A percentile compares a stretch with the other conserved stretches of the same genome.
Conservation (phyloP, 2,113 vertebrate species). For the Cottus gobio region DNA sequence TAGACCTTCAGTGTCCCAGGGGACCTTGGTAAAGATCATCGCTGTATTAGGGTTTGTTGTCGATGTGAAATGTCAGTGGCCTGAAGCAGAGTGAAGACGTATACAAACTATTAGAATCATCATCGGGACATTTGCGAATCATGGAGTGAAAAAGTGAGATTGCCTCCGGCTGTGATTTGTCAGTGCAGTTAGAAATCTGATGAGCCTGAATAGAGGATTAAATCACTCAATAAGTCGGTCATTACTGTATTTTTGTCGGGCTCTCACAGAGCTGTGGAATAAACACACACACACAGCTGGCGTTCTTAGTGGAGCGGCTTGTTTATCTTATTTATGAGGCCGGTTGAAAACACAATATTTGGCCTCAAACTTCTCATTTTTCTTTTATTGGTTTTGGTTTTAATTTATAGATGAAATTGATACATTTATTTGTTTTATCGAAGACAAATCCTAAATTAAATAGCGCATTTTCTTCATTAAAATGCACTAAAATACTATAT, state of each 20-base stretch:
- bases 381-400: not conserved
- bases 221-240: slow-evolving; percentile 44
- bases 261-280: not conserved
- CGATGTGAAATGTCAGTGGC: slow-evolving; percentile 59
- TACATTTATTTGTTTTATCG: not conserved
- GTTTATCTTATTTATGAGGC: slow-evolving; percentile 25
- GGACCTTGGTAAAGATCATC: not conserved
- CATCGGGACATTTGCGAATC: slow-evolving; percentile 41
- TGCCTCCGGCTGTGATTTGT: slow-evolving; percentile 50
- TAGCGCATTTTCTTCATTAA: not conserved
- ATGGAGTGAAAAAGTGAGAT: slow-evolving; percentile 38
- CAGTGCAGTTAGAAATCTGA: slow-evolving; percentile 37
- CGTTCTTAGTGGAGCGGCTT: slow-evolving; percentile 3
- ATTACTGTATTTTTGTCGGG: slow-evolving; percentile 41
- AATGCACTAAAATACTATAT: not conserved
- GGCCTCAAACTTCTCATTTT: not conserved
- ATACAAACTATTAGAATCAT: slow-evolving; percentile 51
- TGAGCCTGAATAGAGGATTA: slow-evolving; percentile 47
- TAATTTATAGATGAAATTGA: not conserved
- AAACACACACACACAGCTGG: slow-evolving; percentile 12
- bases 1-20: slow-evolving; percentile 10
- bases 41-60: slow-evolving; percentile 17
- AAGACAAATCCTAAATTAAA: not conserved
- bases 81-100: slow-evolving; percentile 54
- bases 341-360: not conserved